A percentile compares a stretch with the other conserved stretches of the same genome.
Conservation (phyloP, 2,113 vertebrate genomes). For the Suricata suricatta region DNA sequence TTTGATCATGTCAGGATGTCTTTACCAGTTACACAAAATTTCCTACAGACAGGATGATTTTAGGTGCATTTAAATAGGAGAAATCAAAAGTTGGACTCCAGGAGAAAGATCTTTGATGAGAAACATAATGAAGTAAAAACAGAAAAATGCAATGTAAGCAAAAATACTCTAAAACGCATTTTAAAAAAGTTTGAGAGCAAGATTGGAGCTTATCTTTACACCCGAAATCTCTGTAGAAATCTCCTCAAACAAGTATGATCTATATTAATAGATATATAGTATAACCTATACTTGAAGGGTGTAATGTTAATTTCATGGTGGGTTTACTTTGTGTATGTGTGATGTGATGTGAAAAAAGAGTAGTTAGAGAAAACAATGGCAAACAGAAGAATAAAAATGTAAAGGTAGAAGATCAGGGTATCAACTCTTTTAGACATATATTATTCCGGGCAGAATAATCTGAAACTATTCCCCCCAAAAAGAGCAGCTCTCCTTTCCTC, state of each 20-base stretch:
- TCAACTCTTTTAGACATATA: not conserved
- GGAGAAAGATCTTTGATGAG: constrained; percentile 8
- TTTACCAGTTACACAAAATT: not conserved
- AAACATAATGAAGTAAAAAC: not conserved
- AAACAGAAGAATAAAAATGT: constrained; percentile 45
- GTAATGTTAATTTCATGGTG: constrained; percentile 8
- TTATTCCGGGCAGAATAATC: not conserved
- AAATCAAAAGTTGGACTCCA: constrained; percentile 55
- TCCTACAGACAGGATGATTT: constrained; percentile 41
- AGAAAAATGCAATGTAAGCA: constrained; percentile 20
- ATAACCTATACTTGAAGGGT: not conserved
- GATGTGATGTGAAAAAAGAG: not conserved
- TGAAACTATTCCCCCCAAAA: not conserved
- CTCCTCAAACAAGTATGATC: not conserved
- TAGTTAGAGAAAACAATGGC: not conserved
- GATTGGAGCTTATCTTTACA: not conserved
- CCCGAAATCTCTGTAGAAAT: not conserved
- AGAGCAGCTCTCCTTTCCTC: constrained; percentile 4
- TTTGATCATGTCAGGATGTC: not conserved
- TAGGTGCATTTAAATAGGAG: constrained; percentile 30
- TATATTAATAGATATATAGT: not conserved
- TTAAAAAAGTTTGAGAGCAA: not conserved
- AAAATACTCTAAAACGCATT: constrained; percentile 45
- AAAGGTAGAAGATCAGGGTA: not conserved
- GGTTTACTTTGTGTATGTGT: not conserved